Evolutionary conservation across 1,140 invertebrate genomes (phyloP), one percentile per base, ranked within the genome.

Genomic region (Globodera ellingtonae): DNA sequence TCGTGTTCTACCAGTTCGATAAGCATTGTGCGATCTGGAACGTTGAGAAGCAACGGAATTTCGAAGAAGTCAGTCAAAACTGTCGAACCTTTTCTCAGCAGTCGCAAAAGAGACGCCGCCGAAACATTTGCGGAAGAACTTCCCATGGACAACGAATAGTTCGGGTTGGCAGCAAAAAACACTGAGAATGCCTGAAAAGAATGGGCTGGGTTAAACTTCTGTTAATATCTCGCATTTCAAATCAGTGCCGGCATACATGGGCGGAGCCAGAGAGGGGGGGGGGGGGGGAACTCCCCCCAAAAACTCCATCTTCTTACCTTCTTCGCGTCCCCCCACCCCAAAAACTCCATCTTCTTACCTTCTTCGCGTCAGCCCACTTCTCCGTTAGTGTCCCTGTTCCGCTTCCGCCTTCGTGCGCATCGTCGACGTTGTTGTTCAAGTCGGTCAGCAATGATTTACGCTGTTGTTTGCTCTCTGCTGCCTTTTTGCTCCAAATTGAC

Each of bases 1-100:
- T 79, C 79, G 48, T 79, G 79, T n/a, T 79, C 79, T 15, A 76
- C 81, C 50, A 86, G 46, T 47, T 80, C 82, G 65, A 86, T 84
- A 21, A 85, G 48, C 48, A 83, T 67, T 44, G 84, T 72, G 21
- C 67, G 52, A 24, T 82, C 84, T 82, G 21, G 81, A 82, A n/a
- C 44, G 35, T 35, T 35, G 35, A 35, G 35, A 35, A 35, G 35
- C 1, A 35, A 35, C 35, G 35, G 35, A 35, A 35, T 35, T 35
- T 2, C 35, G 35, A 35, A 2, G 3, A 35, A 35, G 35, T 35
- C 35, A 35, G 35, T 35, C 35, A 35, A 35, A 35, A 35, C 3
- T 35, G 35, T 35, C 35, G 3, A 35, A 8, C 73, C 35, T 71
- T 84, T 84, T 24, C 83, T 21, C 21, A 47, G 15, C 35, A 83